Base-by-base conservation (phyloP, 2,113 vertebrate species). In the Sclerurus mexicanus region DNA sequence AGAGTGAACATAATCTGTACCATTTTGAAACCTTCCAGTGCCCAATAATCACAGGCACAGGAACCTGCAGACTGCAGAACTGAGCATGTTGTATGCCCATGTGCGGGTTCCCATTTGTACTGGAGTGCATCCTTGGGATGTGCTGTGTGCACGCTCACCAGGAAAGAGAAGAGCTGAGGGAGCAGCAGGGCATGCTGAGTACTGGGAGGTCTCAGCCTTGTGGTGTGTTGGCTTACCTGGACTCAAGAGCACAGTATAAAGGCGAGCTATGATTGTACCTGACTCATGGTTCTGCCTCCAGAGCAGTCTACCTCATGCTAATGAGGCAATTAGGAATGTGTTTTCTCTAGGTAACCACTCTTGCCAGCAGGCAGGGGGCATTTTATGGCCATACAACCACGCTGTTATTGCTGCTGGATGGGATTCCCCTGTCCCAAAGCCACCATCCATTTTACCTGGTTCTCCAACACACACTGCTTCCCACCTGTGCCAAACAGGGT, bases 81-180 rank as follows among this genome's bases (percentile, higher is more conserved):
- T 1, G 2, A 3, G 1, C 31, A 18, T 1, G 0, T 2, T 23
- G 44, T n/a, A 33, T 33, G 52, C 12, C 27, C 47, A 69, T 19
- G 39, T 22, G 14, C 31, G n/a, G 11, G 46, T 30, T 60, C 25
- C 47, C 25, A 1, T n/a, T 39, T 50, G 42, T 53, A 10, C 10
- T 44, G 27, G 31, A 50, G 42, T 20, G 9, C 27, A 16, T 35
- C 40, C 0, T 0, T 63, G 47, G 50, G 33, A 67, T 16, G 3
- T 4, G 4, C 49, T 0, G 0, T 35, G 21, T 40, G 17, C 1
- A 2, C 1, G 0, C 49, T 79, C 37, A 16, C 16, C 17, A 10
- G 79, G 39, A 55, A 58, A 44, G 35, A 33, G 3, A 20, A 67
- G 46, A 59, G 25, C 39, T 24, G 42, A 40, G 60, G 78, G 56